Percentiles rank a stretch among this genome's conserved stretches.
Evolutionary conservation across 2,888 invertebrate species (phyloP).

Genomic region (Vanessa cardui): DNA sequence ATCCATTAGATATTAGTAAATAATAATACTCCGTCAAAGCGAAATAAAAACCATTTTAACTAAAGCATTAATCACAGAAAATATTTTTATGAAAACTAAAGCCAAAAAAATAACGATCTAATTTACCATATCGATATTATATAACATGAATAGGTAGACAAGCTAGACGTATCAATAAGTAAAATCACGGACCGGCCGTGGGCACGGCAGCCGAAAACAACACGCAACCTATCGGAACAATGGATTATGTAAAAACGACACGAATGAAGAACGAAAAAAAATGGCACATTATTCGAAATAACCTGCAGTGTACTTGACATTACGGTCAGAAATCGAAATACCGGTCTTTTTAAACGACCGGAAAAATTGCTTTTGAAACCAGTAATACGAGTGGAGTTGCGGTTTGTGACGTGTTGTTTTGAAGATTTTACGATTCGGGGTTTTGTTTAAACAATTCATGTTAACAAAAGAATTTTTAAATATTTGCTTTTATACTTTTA

Average conservation of each 20-base stretch:
- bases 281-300: slow-evolving; percentile 14
- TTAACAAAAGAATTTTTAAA: too few species aligned
- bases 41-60: too few species aligned
- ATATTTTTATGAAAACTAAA: neutral
- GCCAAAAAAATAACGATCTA: neutral
- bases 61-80: neutral
- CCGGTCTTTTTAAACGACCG: slow-evolving; percentile 25
- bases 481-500: too few species aligned
- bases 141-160: neutral
- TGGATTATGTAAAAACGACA: slow-evolving; percentile 15
- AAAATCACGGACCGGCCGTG: neutral
- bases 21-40: too few species aligned
- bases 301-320: slow-evolving; percentile 32
- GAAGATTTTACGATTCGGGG: slow-evolving; percentile 1
- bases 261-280: slow-evolving; percentile 9
- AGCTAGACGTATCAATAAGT: neutral
- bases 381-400: slow-evolving; percentile 11
- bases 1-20: too few species aligned
- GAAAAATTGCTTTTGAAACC: slow-evolving; percentile 27
- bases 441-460: neutral
- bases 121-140: neutral
- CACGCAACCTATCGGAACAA: slow-evolving; percentile 5
- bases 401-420: slow-evolving; percentile 8
- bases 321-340: slow-evolving; percentile 29
- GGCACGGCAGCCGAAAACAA: slow-evolving; percentile 7